These are phyloP conservation scores for Deilephila elpenor DNA, from an alignment of 2,888 invertebrate species.

Conservation along the genomic window DNA sequence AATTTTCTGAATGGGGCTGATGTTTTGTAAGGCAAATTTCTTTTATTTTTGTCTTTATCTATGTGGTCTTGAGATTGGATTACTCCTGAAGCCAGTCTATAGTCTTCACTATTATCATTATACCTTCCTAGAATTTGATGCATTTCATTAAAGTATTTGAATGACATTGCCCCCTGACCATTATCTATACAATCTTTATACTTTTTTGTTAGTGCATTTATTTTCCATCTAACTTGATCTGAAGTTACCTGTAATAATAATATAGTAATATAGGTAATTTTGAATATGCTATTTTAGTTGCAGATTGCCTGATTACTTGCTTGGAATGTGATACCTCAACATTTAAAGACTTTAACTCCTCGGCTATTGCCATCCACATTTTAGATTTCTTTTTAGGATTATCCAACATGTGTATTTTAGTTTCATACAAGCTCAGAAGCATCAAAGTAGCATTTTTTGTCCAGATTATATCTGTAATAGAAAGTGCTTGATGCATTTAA, in stretches of 20 bases:
- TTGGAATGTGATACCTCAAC: constrained; percentile 54
- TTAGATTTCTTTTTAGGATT: constrained; percentile 74
- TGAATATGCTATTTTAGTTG: not conserved
- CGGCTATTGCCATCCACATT: constrained; percentile 71
- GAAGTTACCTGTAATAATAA: constrained; percentile 60
- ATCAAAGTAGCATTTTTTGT: constrained; percentile 67
- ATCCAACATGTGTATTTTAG: constrained; percentile 68
- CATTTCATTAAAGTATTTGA: constrained; percentile 74
- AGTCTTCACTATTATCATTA: constrained; percentile 57
- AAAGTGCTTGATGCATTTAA: not conserved
- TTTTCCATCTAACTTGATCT: constrained; percentile 72
- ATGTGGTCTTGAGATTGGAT: constrained; percentile 51
- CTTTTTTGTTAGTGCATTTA: constrained; percentile 71
- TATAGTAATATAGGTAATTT: not conserved
- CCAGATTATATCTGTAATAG: constrained; percentile 63
- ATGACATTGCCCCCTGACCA: constrained; percentile 59
- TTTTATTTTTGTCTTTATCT: constrained; percentile 53
- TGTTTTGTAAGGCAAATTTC: constrained; percentile 51
- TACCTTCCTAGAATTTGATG: constrained; percentile 67
- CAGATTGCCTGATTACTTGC: not conserved
- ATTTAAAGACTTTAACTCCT: constrained; percentile 64
- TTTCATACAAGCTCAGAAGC: constrained; percentile 67
- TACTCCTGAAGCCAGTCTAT: constrained; percentile 65
- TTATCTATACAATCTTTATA: constrained; percentile 69
- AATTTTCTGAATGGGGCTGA: constrained; percentile 62